phyloP scores from a whole-genome alignment of 2,888 invertebrate genomes.

The Lycophotia porphyrea region DNA sequence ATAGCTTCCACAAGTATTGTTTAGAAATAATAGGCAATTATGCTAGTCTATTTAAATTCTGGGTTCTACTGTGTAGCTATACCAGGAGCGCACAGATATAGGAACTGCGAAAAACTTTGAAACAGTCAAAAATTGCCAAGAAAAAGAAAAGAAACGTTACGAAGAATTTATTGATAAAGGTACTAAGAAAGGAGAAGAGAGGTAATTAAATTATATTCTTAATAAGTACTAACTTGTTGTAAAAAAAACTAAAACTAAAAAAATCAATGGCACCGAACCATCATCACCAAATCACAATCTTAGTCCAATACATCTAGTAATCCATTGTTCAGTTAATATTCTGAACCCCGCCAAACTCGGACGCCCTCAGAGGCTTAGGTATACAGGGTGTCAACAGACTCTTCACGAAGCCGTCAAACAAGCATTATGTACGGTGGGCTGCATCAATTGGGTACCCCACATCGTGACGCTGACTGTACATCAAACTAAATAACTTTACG shows the following conservation, averaged over 20 bases:
- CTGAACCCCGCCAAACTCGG: not conserved
- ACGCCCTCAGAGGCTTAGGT: not conserved
- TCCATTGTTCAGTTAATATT: not conserved
- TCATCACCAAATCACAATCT: not conserved
- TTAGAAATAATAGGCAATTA: not conserved
- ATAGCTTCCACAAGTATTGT: not conserved
- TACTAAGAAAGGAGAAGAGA: constrained; percentile 60
- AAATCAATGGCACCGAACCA: not conserved
- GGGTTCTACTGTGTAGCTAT: constrained; percentile 58
- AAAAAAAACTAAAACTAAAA: too few species aligned
- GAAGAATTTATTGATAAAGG: constrained; percentile 74
- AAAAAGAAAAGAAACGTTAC: constrained; percentile 68
- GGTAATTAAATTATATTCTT: constrained; percentile 57
- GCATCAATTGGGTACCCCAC: too few species aligned
- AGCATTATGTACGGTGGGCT: too few species aligned
- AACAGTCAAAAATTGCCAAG: constrained; percentile 67
- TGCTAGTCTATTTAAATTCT: not conserved
- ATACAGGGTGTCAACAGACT: too few species aligned
- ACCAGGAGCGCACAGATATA: constrained; percentile 63
- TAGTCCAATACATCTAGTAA: not conserved
- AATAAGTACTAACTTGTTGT: not conserved
- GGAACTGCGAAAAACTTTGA: constrained; percentile 65
- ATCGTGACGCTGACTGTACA: too few species aligned
- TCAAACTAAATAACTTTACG: too few species aligned
- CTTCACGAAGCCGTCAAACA: too few species aligned